Base-by-base conservation (phyloP, 2,888 invertebrate species). In the Stratiomys singularior region DNA sequence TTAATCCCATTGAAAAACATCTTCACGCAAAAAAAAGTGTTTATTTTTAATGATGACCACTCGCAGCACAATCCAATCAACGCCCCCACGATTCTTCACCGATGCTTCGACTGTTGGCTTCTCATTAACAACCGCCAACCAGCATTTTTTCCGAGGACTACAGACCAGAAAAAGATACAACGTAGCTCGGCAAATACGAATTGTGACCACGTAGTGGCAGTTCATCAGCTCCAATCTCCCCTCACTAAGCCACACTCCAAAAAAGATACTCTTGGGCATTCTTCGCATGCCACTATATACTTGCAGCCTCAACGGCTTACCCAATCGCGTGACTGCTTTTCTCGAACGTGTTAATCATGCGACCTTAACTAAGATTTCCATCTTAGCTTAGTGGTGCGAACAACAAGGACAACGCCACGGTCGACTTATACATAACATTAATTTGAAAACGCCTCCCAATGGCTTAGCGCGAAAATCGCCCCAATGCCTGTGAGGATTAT, bases 121-220 rank as follows among this genome's bases (percentile, higher is more conserved):
- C 58, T 74, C 74, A 74, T 74, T 74, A 74, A 58, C 60, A 21
- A 52, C 30, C 58, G 30, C 74, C 74, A 74, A 74, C 74, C 74
- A 74, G 37, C 37, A 52, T 21, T 52, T 71, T 74, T 37, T 60
- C 58, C 13, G 21, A 46, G 23, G 25, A 7, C 64, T 13, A 11
- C 60, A 30, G 18, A 60, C 21, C 7, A 60, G 37, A 60, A 25
- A 60, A 27, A 64, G 64, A 52, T 23, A 23, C 21, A 60, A 60
- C 58, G 23, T 23, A 60, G 58, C 7, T 21, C 58, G 11, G 23
- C 28, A 27, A 18, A 60, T 11, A 13, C 52, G 52, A 52, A 52
- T 52, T 52, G 15, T 15, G 15, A 18, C 7, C 52, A 13, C 52
- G 52, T 52, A 15, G 15, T 9, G 13, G 52, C 52, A 18, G 15